A percentile compares a stretch with the other conserved stretches of the same genome.
These are phyloP conservation scores for Alaudala cheleensis DNA, from an alignment of 2,113 vertebrate species.

Conservation along the genomic window DNA sequence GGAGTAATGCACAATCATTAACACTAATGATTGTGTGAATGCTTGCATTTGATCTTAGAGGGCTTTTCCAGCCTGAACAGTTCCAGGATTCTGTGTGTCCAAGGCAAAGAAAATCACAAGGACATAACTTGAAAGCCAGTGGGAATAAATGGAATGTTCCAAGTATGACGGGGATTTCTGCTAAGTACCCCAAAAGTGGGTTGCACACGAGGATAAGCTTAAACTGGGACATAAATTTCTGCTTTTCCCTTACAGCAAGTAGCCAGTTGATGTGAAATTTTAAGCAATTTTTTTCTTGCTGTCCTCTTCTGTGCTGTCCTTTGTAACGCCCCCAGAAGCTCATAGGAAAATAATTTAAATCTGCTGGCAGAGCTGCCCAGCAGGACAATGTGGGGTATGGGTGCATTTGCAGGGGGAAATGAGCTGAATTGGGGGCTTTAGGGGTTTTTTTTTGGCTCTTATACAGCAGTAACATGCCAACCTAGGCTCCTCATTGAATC, in stretches of 20 bases:
- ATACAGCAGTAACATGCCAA: neutral
- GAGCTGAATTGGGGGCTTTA: neutral
- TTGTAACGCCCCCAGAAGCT: neutral
- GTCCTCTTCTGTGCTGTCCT: neutral
- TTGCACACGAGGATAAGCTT: neutral
- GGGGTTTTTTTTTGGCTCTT: neutral
- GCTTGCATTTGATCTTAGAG: neutral
- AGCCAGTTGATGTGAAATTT: neutral
- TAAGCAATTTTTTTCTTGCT: neutral
- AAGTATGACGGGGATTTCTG: fast-evolving
- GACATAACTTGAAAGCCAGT: neutral
- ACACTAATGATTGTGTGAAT: neutral
- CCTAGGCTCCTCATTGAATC: neutral
- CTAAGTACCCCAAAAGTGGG: neutral
- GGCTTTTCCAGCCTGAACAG: neutral
- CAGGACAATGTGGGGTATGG: neutral
- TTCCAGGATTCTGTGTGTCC: neutral
- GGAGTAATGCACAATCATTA: neutral
- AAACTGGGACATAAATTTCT: neutral
- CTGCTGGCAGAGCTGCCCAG: neutral
- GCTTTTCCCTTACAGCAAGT: neutral
- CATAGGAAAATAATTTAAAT: neutral
- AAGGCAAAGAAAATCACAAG: neutral
- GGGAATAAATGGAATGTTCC: neutral
- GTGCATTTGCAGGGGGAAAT: neutral